These are phyloP conservation scores for Acropora tenuis DNA, from an alignment of 64 coral and sea anemone species.

Conservation along the genomic window DNA sequence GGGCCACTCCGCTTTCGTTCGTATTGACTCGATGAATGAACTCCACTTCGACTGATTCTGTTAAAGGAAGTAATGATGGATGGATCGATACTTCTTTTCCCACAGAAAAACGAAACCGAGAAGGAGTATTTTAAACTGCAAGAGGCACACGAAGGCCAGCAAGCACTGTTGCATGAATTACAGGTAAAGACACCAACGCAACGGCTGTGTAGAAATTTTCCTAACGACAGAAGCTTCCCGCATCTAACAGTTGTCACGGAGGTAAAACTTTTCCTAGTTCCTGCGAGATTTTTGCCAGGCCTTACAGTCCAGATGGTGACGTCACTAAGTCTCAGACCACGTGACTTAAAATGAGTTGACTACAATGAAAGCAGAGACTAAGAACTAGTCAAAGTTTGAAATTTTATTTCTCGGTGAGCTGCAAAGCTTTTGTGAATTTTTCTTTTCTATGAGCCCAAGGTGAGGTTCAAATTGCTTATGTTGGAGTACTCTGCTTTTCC, in stretches of 20 bases:
- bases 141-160: constrained; percentile 87
- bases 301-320: too few relatives aligned
- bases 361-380: too few relatives aligned
- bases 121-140: constrained; percentile 78
- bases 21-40: too few relatives aligned
- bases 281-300: too few relatives aligned
- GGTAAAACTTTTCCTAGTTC: neutral
- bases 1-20: too few relatives aligned
- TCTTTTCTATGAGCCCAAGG: too few relatives aligned
- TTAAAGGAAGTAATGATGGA: neutral
- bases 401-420: too few relatives aligned
- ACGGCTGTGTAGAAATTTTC: neutral
- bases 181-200: constrained; percentile 49
- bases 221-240: neutral
- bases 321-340: too few relatives aligned
- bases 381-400: too few relatives aligned
- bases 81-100: neutral
- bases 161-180: constrained; percentile 85
- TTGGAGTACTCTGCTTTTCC: too few relatives aligned
- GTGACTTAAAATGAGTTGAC: too few relatives aligned
- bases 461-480: neutral
- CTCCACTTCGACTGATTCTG: neutral
- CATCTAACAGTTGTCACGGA: neutral
- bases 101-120: constrained; percentile 90
- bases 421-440: too few relatives aligned